Evolutionary conservation across 2,113 vertebrate genomes (phyloP), one percentile per base, ranked within the genome.

Genomic region (Hippocampus barbouri): DNA sequence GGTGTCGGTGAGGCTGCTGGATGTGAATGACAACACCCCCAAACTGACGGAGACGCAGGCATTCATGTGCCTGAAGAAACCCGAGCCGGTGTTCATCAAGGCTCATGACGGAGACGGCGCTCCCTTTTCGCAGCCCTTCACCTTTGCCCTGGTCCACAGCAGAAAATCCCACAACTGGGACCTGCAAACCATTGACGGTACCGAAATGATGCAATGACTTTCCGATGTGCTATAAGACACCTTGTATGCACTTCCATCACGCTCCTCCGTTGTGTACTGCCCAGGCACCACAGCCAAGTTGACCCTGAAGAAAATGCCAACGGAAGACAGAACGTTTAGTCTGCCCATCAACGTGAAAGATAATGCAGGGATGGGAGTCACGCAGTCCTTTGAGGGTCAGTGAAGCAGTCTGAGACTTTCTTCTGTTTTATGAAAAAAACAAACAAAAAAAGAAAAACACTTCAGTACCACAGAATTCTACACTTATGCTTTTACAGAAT

Each of bases 1-100:
- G 0, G 5, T 93, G 21, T 77, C 75, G 8, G 86, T 93, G 74
- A 79, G 76, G 21, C 73, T 93, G 71, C 49, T 88, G 83, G 92
- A 93, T 40, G 88, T 93, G 23, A 93, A 93, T 1, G 92, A 93
- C 79, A 92, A 93, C 69, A 0, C 61, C 64, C 92, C 92, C 54
- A 85, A 68, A 69, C 84, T 92, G 68, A 69, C 2, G 0, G 70
- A 82, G 79, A 70, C 2, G 0, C n/a, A 81, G 60, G 79, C 79
- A 72, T 93, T 90, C 83, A 83, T 93, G 47, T 93, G 92, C 60
- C 62, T 77, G 1, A 79, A 81, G 70, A 84, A 89, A 15, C 73
- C 79, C 0, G 43, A 81, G 34, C 87, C 91, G 0, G 67, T 93
- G 34, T 7, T 86, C 25, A 47, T 93, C 76, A 78, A 40, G 53